Evolutionary conservation across 2,888 invertebrate genomes (phyloP).

Genomic region (Chirona hameri): DNA sequence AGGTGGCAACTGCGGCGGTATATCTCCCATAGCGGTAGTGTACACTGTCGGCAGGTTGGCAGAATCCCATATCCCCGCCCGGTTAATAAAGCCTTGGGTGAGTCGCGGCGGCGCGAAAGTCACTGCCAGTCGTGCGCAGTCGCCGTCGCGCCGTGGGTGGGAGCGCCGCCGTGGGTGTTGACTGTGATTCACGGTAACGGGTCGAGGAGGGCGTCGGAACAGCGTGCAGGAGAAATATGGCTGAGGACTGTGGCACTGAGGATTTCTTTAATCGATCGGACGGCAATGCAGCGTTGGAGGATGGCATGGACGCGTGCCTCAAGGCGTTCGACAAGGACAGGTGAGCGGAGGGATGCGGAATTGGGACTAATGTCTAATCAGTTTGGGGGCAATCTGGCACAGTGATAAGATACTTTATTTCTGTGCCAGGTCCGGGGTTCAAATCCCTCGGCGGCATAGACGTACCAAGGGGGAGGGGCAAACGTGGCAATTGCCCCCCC

Average conservation of each 20-base stretch:
- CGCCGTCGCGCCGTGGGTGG: background rate
- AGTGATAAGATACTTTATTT: too few relatives aligned
- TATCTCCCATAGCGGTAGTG: too few relatives aligned
- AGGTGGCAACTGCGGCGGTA: background rate
- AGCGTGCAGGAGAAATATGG: background rate
- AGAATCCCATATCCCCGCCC: too few relatives aligned
- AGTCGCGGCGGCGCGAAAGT: too few relatives aligned
- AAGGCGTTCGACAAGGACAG: conserved; percentile 85
- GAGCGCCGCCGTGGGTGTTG: background rate
- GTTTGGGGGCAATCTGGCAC: too few relatives aligned
- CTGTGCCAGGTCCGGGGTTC: too few relatives aligned
- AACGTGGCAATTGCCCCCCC: too few relatives aligned
- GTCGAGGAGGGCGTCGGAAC: too few relatives aligned
- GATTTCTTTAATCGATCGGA: background rate
- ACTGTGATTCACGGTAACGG: too few relatives aligned
- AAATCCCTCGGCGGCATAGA: too few relatives aligned
- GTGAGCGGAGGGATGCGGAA: conserved; percentile 52
- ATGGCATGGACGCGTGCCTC: conserved; percentile 81
- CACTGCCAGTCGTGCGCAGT: background rate
- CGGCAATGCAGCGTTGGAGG: background rate
- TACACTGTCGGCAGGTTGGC: background rate
- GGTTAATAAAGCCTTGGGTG: too few relatives aligned
- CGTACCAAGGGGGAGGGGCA: too few relatives aligned
- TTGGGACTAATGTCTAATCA: background rate
- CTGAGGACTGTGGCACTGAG: background rate